These are phyloP conservation scores for Drosophila nr. perissopoda DNA, from an alignment of 2,888 invertebrate species.

Conservation along the genomic window DNA sequence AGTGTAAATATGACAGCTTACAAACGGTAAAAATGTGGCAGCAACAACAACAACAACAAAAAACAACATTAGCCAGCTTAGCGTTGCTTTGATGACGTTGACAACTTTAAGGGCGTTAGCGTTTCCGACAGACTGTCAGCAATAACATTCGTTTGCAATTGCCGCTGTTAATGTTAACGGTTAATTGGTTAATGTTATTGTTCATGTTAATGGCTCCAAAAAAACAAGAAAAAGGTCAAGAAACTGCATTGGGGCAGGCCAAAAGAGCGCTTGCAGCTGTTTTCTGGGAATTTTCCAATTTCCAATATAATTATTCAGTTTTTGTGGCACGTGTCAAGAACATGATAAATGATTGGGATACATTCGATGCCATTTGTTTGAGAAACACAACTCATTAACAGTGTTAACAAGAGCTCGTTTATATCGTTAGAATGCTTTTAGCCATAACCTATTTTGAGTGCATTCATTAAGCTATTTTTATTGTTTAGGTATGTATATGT, in stretches of 20 bases:
- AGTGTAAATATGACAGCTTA: slow-evolving; percentile 64
- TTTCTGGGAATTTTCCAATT: slow-evolving; percentile 15
- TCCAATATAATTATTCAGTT: slow-evolving; percentile 15
- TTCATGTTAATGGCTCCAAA: slow-evolving; percentile 16
- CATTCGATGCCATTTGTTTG: not conserved
- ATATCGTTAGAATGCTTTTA: not conserved
- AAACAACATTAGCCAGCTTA: slow-evolving; percentile 48
- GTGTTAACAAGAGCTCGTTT: slow-evolving; percentile 1
- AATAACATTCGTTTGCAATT: slow-evolving; percentile 29
- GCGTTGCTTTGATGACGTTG: slow-evolving; percentile 56
- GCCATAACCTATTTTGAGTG: not conserved
- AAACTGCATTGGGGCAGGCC: slow-evolving; percentile 44
- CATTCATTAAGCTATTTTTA: not conserved
- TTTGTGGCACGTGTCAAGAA: slow-evolving; percentile 19
- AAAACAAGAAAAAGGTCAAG: slow-evolving; percentile 42
- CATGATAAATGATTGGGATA: slow-evolving; percentile 48
- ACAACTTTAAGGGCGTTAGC: slow-evolving; percentile 64
- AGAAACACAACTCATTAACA: not conserved
- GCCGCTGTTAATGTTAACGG: slow-evolving; percentile 39
- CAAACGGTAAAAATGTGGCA: slow-evolving; percentile 73
- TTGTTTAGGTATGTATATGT: not conserved
- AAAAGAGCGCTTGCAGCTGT: slow-evolving; percentile 12
- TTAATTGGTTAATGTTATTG: slow-evolving; percentile 39
- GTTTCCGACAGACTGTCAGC: slow-evolving; percentile 27
- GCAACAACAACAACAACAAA: slow-evolving; percentile 18